These are phyloP conservation scores for Artemia franciscana DNA, from an alignment of 1,140 invertebrate species.

Conservation along the genomic window DNA sequence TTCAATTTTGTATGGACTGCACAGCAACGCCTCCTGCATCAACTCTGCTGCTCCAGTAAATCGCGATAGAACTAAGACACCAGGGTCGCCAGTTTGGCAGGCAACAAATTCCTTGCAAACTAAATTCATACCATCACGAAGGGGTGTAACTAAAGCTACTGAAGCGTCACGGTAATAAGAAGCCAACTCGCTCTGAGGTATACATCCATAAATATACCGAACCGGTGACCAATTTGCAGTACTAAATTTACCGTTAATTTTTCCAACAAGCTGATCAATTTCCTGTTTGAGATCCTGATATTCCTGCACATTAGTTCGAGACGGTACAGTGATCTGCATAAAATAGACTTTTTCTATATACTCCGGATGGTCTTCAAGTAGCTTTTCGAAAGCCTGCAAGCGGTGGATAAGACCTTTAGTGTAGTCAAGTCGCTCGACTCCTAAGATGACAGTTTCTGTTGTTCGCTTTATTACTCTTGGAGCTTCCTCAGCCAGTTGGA, in stretches of 20 bases:
- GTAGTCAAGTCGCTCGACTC: constrained; percentile 24
- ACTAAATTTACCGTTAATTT: constrained; percentile 22
- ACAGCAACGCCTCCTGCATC: constrained; percentile 21
- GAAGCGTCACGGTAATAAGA: constrained; percentile 22
- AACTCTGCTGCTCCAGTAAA: constrained; percentile 21
- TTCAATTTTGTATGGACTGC: constrained; percentile 23
- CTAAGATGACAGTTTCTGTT: constrained; percentile 19
- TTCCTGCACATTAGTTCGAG: constrained; percentile 22
- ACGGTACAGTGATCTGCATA: constrained; percentile 21
- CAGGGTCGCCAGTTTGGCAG: constrained; percentile 21
- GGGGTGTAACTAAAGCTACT: constrained; percentile 22
- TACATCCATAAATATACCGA: constrained; percentile 21
- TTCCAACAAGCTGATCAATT: constrained; percentile 21
- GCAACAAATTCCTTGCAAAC: constrained; percentile 26
- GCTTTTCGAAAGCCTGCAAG: constrained; percentile 21
- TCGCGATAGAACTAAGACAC: constrained; percentile 21
- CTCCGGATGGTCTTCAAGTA: constrained; percentile 20
- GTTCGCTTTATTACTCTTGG: constrained; percentile 15
- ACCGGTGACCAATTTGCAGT: constrained; percentile 24
- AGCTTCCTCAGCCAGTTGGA: constrained; percentile 17
- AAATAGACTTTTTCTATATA: constrained; percentile 18
- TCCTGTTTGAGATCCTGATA: constrained; percentile 24
- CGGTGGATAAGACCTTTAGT: constrained; percentile 24
- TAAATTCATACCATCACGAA: constrained; percentile 25
- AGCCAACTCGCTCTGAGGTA: constrained; percentile 17